Evolutionary conservation across 92 coral and sea anemone species (phyloP), one percentile per base, ranked within the genome.

Genomic region (Palythoa grandis): DNA sequence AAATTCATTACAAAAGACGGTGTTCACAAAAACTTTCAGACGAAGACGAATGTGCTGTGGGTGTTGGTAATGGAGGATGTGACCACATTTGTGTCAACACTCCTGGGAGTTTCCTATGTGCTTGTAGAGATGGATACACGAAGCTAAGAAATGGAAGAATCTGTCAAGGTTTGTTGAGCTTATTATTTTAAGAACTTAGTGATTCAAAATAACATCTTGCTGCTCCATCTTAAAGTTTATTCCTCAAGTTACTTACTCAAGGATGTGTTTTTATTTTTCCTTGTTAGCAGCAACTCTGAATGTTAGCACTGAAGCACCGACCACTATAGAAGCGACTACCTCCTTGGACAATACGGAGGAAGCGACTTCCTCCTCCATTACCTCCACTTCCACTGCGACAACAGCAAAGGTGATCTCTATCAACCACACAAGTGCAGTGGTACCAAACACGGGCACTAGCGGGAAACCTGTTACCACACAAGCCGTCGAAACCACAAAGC

Each of bases 61-160:
- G 77, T 73, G 77, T 73, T 38, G 39, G 77, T 43, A 47, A 73
- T 73, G 77, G 77, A 50, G 77, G 77, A 19, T 73, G 77, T 47
- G 77, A 73, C 56, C 77, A 73, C 11, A 40, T 73, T 1, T 73
- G 77, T 73, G 23, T 73, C 25, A 73, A 73, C 35, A 73, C 77
- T n/a, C 77, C 77, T 1, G 77, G 77, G 23, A 73, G 77, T 73
- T 73, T 47, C 58, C 8, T 73, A 57, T 73, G 77, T 7, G 77
- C 35, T 10, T 73, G 77, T 20, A 37, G 77, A 47, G 77, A 73
- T 24, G 77, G 77, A 43, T 73, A 73, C 77, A 73, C 35, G 8
- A 73, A 43, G 57, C 52, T 73, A n/a, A 73, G 52, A 73, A 73
- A 73, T 38, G 77, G 77, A 47, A 47, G 77, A 24, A 73, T 73